Conservation (phyloP, 2,797 vertebrate species). For the Triplophysa bombifrons region DNA sequence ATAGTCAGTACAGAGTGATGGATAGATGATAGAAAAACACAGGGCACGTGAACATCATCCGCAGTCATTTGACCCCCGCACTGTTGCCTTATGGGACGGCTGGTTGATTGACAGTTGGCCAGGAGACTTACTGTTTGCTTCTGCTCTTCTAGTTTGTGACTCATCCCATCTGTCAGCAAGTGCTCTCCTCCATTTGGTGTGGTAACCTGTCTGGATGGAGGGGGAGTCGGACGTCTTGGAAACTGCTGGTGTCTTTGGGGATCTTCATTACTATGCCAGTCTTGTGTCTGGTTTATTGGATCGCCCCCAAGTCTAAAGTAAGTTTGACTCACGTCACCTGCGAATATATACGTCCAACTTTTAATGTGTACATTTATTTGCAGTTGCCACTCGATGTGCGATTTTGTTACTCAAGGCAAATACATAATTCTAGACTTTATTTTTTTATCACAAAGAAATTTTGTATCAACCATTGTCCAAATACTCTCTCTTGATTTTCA, state of each 20-base stretch:
- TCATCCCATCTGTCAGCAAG: constrained; percentile 91
- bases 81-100: constrained; percentile 33
- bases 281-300: constrained; percentile 85
- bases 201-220: constrained; percentile 83
- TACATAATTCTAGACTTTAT: too few relatives aligned
- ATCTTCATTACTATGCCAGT: constrained; percentile 88
- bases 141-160: constrained; percentile 81
- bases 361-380: neutral
- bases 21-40: constrained; percentile 5
- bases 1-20: neutral
- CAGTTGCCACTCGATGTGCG: neutral
- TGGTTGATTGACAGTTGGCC: constrained; percentile 52
- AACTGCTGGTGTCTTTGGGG: constrained; percentile 80
- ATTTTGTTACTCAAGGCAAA: too few relatives aligned
- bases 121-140: constrained; percentile 42
- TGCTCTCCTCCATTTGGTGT: constrained; percentile 90
- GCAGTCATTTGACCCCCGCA: constrained; percentile 6
- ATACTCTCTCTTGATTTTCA: too few relatives aligned
- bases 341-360: neutral
- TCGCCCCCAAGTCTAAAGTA: constrained; percentile 86
- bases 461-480: too few relatives aligned
- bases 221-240: constrained; percentile 84
- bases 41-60: constrained; percentile 7
- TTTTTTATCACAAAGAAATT: too few relatives aligned
- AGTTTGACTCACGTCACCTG: neutral